A percentile compares a stretch with the other conserved stretches of the same genome.
Conservation (phyloP, 2,888 invertebrate genomes). For the Cheilosia soror region DNA sequence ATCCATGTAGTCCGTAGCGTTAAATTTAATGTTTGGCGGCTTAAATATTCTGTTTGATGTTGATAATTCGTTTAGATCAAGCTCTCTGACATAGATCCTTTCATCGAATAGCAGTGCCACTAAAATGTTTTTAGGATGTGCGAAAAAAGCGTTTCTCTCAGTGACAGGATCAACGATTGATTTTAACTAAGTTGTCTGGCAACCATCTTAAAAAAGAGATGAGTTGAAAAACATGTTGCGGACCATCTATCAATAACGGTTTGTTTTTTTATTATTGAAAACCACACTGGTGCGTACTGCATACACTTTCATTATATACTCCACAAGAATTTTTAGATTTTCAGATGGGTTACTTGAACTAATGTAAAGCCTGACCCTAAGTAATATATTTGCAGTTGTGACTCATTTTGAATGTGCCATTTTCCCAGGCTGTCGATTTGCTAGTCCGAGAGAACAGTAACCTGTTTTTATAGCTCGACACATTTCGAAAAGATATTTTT, state of each 20-base stretch:
- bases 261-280: constrained; percentile 6
- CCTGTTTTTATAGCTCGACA: not conserved
- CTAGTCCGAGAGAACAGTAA: not conserved
- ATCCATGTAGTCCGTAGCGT: constrained; percentile 5
- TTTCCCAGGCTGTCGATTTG: constrained; percentile 13
- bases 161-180: constrained; percentile 2
- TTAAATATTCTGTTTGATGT: constrained; percentile 2
- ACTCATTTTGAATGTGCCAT: constrained; percentile 1
- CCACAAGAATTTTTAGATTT: not conserved
- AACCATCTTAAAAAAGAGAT: constrained; percentile 1
- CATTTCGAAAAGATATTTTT: constrained; percentile 16
- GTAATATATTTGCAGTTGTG: not conserved
- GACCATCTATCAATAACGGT: not conserved
- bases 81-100: not conserved
- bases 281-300: not conserved
- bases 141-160: constrained; percentile 1
- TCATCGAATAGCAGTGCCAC: not conserved
- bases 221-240: not conserved
- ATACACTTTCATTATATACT: not conserved
- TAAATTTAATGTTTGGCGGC: constrained; percentile 11
- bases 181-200: not conserved
- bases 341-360: not conserved
- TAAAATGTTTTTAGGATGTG: constrained; percentile 7
- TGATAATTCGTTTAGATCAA: constrained; percentile 7
- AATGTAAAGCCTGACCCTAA: not conserved